phyloP scores from a whole-genome alignment of 2,888 invertebrate species.

The Rapana venosa region DNA sequence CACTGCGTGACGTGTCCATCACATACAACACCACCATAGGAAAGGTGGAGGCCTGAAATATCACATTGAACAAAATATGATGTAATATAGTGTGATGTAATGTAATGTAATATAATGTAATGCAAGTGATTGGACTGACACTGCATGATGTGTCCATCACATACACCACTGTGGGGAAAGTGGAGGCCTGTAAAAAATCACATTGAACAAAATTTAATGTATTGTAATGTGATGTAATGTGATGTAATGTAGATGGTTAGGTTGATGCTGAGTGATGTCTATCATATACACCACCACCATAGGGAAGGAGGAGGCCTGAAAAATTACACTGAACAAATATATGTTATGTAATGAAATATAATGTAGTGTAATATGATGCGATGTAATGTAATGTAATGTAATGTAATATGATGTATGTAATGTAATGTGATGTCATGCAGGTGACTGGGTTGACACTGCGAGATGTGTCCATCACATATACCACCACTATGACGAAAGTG shows the following conservation, averaged over 20 bases:
- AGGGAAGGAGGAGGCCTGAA: no score
- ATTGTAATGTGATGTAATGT: no score
- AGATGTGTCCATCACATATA: conserved; percentile 97
- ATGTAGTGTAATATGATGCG: no score
- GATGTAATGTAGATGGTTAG: no score
- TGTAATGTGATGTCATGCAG: conserved; percentile 96
- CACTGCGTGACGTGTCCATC: conserved; percentile 94
- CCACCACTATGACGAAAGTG: conserved; percentile 93
- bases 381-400: no score
- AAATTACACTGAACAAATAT: conserved; percentile 35
- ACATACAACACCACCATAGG: conserved; percentile 97
- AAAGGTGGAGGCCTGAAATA: conserved; percentile 85
- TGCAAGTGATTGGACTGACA: conserved; percentile 96
- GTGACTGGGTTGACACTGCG: conserved; percentile 95
- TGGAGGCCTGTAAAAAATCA: conserved; percentile 82
- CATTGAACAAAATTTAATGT: neutral
- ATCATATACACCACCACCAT: conserved; percentile 97
- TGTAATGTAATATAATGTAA: conserved; percentile 76
- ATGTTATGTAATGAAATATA: no score
- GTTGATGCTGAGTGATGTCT: conserved; percentile 93
- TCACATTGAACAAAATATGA: neutral
- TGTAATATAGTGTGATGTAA: no score
- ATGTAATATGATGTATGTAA: no score
- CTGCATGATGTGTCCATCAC: conserved; percentile 96
- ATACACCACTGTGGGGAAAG: conserved; percentile 95